Evolutionary conservation across 2,113 vertebrate species (phyloP), one percentile per base, ranked within the genome.

Genomic region (Pachyramphus minor): DNA sequence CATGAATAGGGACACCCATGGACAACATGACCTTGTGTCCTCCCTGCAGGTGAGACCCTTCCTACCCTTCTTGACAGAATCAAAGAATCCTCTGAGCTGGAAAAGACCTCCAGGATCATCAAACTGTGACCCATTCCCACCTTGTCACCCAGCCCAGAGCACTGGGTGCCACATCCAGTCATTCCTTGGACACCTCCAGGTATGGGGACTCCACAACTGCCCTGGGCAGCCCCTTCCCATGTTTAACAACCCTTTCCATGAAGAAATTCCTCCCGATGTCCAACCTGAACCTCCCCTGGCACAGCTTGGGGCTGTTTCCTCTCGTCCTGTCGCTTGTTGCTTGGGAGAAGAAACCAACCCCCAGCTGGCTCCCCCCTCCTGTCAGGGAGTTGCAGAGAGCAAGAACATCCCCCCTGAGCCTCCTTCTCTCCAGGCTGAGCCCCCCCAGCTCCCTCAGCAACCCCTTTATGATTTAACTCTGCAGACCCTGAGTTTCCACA

Each of bases 401-500:
- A 4, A 33, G 21, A 56, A 56, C 6, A 30, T 56, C 12, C 14
- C 12, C 6, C 12, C 0, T 63, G 1, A 90, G 41, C 18, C 21
- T 49, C 9, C 25, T 42, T 11, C 69, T 55, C 25, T 76, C 71
- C 63, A 69, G 12, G n/a, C 4, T 62, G 79, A 62, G 24, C 30
- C 4, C 39, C 14, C 3, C 9, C n/a, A 68, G 13, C 4, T 69
- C 41, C 53, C 33, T 69, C 27, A 77, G 49, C 25, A 27, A 6
- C 13, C 6, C 5, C 8, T 63, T 35, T 0, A 19, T 5, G 3
- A 63, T 14, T 49, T 69, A 13, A 28, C 27, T 24, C 64, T 23
- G 22, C 11, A 37, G 5, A 47, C 4, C 14, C 41, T 1, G 5
- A 55, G 55, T 30, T 84, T 33, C 22, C 3, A 2, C 1, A 7